phyloP scores from a whole-genome alignment of 2,113 vertebrate species.

The Machaerirhynchus nigripectus region DNA sequence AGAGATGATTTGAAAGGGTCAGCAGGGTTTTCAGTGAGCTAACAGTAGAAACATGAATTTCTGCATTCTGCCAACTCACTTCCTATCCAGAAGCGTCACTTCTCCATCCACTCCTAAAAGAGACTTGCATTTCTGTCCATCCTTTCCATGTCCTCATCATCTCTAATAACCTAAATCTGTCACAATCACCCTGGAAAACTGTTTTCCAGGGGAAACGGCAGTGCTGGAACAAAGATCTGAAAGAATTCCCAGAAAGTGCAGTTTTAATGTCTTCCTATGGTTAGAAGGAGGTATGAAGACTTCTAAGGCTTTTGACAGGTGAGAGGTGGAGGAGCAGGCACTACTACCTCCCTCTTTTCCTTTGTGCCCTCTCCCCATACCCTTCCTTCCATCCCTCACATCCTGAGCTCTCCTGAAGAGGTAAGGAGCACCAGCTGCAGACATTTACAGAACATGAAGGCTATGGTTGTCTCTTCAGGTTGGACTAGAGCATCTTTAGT shows the following conservation, averaged over 20 bases:
- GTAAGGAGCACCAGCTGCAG: not conserved
- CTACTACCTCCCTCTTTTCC: not conserved
- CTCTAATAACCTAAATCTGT: not conserved
- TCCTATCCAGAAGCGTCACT: not conserved
- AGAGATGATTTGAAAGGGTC: not conserved
- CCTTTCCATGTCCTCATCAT: not conserved
- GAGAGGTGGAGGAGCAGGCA: not conserved
- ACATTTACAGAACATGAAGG: not conserved
- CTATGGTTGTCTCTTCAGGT: not conserved
- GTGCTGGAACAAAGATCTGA: not conserved
- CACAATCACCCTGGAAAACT: not conserved
- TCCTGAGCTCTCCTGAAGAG: not conserved
- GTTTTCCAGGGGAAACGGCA: not conserved
- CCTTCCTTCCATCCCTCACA: not conserved
- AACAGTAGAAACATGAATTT: not conserved
- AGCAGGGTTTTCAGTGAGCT: not conserved
- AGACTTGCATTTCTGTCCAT: not conserved
- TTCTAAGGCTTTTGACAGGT: not conserved
- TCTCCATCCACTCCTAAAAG: not conserved
- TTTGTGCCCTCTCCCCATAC: fast-evolving
- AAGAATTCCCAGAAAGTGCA: not conserved
- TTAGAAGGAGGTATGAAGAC: not conserved
- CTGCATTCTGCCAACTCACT: not conserved
- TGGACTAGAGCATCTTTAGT: not conserved
- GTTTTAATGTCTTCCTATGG: not conserved